A percentile compares a stretch with the other conserved stretches of the same genome.
These are phyloP conservation scores for Hirudo medicinalis DNA, from an alignment of 1,140 invertebrate species.

Conservation along the genomic window DNA sequence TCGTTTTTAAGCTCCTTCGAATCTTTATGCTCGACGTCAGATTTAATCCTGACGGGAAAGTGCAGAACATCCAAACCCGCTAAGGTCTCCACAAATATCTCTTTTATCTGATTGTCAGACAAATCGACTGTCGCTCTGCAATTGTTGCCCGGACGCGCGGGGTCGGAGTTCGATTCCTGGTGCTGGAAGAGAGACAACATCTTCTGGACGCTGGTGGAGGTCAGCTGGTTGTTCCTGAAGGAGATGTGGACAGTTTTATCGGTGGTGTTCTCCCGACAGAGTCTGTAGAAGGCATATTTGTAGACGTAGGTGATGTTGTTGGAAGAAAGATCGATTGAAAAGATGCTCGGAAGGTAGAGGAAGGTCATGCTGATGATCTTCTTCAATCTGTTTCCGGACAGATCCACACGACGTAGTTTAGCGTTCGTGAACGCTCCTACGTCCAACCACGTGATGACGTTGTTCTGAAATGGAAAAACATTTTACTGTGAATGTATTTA, in stretches of 20 bases:
- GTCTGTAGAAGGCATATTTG: conserved; percentile 20
- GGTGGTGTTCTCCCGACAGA: conserved; percentile 12
- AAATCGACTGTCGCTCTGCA: conserved; percentile 14
- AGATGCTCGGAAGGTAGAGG: conserved; percentile 17
- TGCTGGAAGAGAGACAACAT: conserved; percentile 19
- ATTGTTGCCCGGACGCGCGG: neutral
- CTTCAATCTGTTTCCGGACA: conserved; percentile 12
- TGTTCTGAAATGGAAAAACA: neutral
- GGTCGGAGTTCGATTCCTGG: conserved; percentile 7
- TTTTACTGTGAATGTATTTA: too few species aligned
- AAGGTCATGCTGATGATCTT: conserved; percentile 23
- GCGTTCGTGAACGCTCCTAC: conserved; percentile 19
- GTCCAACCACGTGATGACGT: conserved; percentile 20
- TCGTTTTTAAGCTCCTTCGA: too few species aligned
- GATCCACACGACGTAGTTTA: conserved; percentile 15
- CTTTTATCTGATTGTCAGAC: conserved; percentile 8
- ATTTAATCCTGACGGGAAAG: too few species aligned
- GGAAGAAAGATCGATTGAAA: conserved; percentile 6
- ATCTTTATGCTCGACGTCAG: too few species aligned
- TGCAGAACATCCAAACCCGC: neutral
- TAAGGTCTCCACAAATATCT: conserved; percentile 4
- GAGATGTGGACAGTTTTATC: neutral
- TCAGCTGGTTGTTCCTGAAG: conserved; percentile 14
- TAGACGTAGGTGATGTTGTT: conserved; percentile 21
- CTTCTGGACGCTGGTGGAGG: neutral